Percentiles rank a stretch among this genome's conserved stretches.
Conservation (phyloP, 2,888 invertebrate species). For the Parascotia fuliginaria region DNA sequence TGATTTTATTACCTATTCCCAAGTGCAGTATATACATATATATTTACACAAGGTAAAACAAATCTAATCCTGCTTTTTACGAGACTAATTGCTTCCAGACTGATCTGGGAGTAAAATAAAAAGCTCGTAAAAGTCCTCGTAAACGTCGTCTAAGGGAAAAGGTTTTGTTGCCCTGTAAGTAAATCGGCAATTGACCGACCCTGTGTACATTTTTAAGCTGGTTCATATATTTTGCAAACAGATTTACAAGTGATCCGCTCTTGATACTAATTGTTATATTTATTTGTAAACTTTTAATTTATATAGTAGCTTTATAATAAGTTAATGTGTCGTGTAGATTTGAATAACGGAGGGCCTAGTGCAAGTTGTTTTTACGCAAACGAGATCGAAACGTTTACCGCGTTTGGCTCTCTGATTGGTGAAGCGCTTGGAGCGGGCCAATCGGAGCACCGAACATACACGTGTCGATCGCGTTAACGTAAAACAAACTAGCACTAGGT, state of each 20-base stretch:
- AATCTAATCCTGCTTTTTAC: neutral
- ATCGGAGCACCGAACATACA: too few relatives aligned
- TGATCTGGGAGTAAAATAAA: slow-evolving; percentile 10
- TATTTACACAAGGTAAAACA: neutral
- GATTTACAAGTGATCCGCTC: neutral
- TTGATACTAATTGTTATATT: neutral
- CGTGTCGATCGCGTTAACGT: too few relatives aligned
- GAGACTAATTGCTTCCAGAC: slow-evolving; percentile 7
- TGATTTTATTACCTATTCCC: too few relatives aligned
- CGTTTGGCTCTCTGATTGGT: too few relatives aligned
- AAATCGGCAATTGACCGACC: slow-evolving; percentile 11
- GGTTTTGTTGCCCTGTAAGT: slow-evolving; percentile 13
- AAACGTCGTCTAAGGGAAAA: slow-evolving; percentile 4
- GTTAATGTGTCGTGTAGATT: too few relatives aligned
- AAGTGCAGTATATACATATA: too few relatives aligned
- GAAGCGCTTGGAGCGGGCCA: too few relatives aligned
- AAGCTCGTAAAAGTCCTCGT: slow-evolving; percentile 10
- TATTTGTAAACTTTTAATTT: neutral
- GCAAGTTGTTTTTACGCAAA: too few relatives aligned
- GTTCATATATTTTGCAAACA: slow-evolving; percentile 1
- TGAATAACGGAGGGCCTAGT: too few relatives aligned
- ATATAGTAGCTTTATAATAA: too few relatives aligned
- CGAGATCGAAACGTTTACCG: too few relatives aligned
- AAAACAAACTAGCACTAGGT: too few relatives aligned
- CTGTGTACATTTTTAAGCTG: slow-evolving; percentile 6